phyloP scores from a whole-genome alignment of 2,113 vertebrate genomes.

The Pristiophorus japonicus region DNA sequence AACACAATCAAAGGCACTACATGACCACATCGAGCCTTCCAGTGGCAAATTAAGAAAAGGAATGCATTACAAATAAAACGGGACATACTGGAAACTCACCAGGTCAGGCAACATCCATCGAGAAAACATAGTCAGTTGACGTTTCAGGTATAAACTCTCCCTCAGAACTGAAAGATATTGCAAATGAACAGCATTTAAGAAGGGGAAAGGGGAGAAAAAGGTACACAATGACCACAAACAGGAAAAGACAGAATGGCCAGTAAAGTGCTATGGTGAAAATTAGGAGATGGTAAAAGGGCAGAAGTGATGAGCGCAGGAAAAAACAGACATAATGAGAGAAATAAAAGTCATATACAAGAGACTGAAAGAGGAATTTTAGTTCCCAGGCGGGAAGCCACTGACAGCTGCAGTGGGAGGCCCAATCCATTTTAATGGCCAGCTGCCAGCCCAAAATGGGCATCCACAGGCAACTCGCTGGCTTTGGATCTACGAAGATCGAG shows the following conservation, averaged over 20 bases:
- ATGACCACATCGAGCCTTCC: not conserved
- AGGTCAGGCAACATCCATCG: not conserved
- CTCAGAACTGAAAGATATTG: not conserved
- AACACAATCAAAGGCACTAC: not conserved
- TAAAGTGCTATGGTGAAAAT: not conserved
- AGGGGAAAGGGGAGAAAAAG: not conserved
- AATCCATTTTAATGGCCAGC: not conserved
- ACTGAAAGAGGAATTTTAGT: not conserved
- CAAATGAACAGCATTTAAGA: not conserved
- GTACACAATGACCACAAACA: not conserved
- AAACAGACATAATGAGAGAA: not conserved
- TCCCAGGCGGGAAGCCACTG: not conserved
- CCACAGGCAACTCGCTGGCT: not conserved
- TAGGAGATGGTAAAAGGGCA: not conserved
- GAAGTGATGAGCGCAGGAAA: not conserved
- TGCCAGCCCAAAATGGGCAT: not conserved
- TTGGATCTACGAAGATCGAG: not conserved
- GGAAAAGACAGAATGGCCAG: not conserved
- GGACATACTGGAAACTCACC: not conserved
- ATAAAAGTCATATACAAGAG: not conserved
- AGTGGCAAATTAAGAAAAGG: not conserved
- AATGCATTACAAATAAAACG: not conserved
- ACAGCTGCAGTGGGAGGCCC: not conserved
- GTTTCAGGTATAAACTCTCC: not conserved
- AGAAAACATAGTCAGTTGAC: not conserved